These are phyloP conservation scores for Drosophila quadrilineata DNA, from an alignment of 1,140 invertebrate genomes.

Conservation along the genomic window DNA sequence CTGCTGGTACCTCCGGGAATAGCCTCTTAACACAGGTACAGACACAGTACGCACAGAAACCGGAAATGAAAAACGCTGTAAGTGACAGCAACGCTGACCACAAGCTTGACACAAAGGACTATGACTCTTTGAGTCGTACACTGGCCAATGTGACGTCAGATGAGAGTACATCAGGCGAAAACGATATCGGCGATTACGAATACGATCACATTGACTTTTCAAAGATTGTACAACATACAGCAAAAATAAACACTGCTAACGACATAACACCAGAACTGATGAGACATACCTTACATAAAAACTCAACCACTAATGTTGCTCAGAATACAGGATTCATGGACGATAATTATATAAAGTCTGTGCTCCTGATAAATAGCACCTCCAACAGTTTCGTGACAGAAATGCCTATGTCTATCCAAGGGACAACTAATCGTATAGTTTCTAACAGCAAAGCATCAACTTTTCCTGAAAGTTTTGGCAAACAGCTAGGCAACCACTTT, in stretches of 20 bases:
- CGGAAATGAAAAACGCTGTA: slow-evolving; percentile 42
- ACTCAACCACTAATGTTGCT: background rate
- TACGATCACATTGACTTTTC: slow-evolving; percentile 44
- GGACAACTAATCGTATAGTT: slow-evolving; percentile 33
- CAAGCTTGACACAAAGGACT: slow-evolving; percentile 59
- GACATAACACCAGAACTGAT: slow-evolving; percentile 55
- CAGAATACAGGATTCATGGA: slow-evolving; percentile 44
- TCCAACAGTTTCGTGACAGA: slow-evolving; percentile 38
- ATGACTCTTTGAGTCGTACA: slow-evolving; percentile 51
- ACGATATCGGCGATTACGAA: slow-evolving; percentile 58
- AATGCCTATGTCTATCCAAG: slow-evolving; percentile 48
- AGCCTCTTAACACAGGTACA: slow-evolving; percentile 29
- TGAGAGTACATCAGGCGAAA: slow-evolving; percentile 11
- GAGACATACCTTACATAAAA: slow-evolving; percentile 20
- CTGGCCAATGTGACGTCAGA: slow-evolving; percentile 43
- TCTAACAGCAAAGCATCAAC: slow-evolving; percentile 51
- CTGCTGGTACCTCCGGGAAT: slow-evolving; percentile 11
- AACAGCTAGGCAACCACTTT: slow-evolving; percentile 61
- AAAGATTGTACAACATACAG: slow-evolving; percentile 6
- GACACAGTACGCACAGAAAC: slow-evolving; percentile 42
- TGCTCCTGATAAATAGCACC: slow-evolving; percentile 53
- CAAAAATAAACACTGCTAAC: slow-evolving; percentile 1
- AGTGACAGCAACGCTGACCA: slow-evolving; percentile 33
- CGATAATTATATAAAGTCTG: slow-evolving; percentile 73
- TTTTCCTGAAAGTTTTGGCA: slow-evolving; percentile 58